These are phyloP conservation scores for Rutilus rutilus DNA, from an alignment of 2,113 vertebrate species.

Conservation along the genomic window DNA sequence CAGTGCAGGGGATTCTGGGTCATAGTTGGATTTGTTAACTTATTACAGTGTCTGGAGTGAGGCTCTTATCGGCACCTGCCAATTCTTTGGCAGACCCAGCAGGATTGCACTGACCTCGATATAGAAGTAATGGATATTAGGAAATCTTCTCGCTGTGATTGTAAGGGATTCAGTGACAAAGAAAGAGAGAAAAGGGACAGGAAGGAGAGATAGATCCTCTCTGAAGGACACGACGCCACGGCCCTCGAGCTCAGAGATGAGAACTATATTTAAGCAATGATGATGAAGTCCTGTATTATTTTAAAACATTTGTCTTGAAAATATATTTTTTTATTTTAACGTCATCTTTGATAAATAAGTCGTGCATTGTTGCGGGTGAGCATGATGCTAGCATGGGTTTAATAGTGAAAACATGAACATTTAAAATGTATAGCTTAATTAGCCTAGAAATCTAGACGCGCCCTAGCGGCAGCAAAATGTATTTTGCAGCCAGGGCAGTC, in stretches of 20 bases:
- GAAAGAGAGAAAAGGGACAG: conserved; percentile 54
- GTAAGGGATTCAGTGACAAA: conserved; percentile 65
- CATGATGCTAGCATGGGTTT: not conserved
- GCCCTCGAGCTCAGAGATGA: not conserved
- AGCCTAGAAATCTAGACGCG: no score
- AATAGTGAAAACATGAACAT: not conserved
- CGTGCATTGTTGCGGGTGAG: not conserved
- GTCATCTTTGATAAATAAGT: not conserved
- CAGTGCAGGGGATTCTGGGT: conserved; percentile 75
- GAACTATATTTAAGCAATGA: not conserved
- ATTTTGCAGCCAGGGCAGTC: no score
- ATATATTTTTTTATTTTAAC: not conserved
- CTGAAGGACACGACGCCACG: conserved; percentile 68
- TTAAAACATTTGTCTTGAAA: not conserved
- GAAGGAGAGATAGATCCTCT: conserved; percentile 64
- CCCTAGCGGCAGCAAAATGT: no score
- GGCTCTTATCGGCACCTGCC: conserved; percentile 80
- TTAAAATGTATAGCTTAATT: no score
- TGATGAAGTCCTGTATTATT: conserved; percentile 6
- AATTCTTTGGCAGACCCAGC: conserved; percentile 73
- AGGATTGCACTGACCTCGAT: conserved; percentile 78
- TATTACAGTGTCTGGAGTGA: conserved; percentile 78
- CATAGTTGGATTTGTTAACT: conserved; percentile 81
- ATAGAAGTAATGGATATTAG: conserved; percentile 83
- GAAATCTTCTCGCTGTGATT: conserved; percentile 75